A percentile compares a stretch with the other conserved stretches of the same genome.
These are phyloP conservation scores for Salpingus planirostris DNA, from an alignment of 2,888 invertebrate genomes.

Conservation along the genomic window DNA sequence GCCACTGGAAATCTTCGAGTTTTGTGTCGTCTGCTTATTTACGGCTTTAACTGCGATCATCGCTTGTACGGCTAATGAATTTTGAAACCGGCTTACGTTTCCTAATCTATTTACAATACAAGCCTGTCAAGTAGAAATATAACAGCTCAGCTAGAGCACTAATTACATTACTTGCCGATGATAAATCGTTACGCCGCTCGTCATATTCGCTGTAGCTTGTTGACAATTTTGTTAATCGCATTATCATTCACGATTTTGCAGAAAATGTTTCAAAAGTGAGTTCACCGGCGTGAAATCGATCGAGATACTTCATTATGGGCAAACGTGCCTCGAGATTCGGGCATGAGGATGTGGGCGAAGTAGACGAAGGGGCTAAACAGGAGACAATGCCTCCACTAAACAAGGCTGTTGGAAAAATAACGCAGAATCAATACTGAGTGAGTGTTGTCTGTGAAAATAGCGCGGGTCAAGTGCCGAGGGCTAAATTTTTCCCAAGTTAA, in stretches of 20 bases:
- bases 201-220: conserved; percentile 18
- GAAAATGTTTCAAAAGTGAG: too few relatives aligned
- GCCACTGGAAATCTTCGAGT: too few relatives aligned
- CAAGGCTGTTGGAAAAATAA: too few relatives aligned
- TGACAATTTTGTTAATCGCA: conserved; percentile 19
- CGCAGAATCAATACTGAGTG: conserved; percentile 7
- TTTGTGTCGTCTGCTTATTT: too few relatives aligned
- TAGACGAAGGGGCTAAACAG: too few relatives aligned
- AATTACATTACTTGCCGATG: conserved; percentile 21
- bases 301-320: too few relatives aligned
- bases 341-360: too few relatives aligned
- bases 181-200: conserved; percentile 18
- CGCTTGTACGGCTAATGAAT: conserved; percentile 13
- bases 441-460: conserved; percentile 14
- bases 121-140: conserved; percentile 19
- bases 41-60: too few relatives aligned
- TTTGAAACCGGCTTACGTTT: conserved; percentile 15
- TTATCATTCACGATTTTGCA: conserved; percentile 19
- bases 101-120: conserved; percentile 21
- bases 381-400: too few relatives aligned
- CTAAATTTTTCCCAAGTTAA: conserved; percentile 14
- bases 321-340: too few relatives aligned
- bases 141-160: conserved; percentile 20
- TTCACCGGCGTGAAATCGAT: too few relatives aligned
- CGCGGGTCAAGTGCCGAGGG: conserved; percentile 11